Conservation (phyloP, 2,888 invertebrate genomes). For the Idaea straminata region DNA sequence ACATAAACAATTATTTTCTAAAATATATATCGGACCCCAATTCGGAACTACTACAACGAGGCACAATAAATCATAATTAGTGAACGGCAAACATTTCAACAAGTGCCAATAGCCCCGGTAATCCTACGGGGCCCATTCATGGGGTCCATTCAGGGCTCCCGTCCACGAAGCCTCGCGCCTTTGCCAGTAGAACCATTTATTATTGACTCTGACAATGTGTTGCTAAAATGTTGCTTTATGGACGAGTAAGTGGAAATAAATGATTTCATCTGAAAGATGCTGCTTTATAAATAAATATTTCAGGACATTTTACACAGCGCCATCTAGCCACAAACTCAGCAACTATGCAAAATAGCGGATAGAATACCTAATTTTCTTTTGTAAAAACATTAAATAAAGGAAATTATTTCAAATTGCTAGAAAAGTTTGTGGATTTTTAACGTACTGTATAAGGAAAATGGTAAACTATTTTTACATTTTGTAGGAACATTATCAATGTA, state of each 20-base stretch:
- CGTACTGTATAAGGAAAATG: too few species aligned
- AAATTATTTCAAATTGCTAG: too few species aligned
- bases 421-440: too few species aligned
- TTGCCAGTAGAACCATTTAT: conserved; percentile 49
- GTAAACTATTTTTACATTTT: too few species aligned
- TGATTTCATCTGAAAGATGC: neutral
- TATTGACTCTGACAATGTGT: conserved; percentile 45
- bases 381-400: too few species aligned
- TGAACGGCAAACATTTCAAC: conserved; percentile 60
- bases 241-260: neutral
- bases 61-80: conserved; percentile 72
- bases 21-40: neutral
- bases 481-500: too few species aligned
- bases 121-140: conserved; percentile 35
- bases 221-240: conserved; percentile 36
- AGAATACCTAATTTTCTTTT: too few species aligned
- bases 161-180: conserved; percentile 41
- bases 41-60: neutral
- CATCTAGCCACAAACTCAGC: too few species aligned
- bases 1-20: neutral
- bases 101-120: conserved; percentile 65
- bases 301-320: too few species aligned
- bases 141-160: conserved; percentile 13
- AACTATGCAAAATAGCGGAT: too few species aligned
- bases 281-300: too few species aligned